Evolutionary conservation across 2,113 vertebrate genomes (phyloP), one percentile per base, ranked within the genome.

Genomic region (Halcyon senegalensis): DNA sequence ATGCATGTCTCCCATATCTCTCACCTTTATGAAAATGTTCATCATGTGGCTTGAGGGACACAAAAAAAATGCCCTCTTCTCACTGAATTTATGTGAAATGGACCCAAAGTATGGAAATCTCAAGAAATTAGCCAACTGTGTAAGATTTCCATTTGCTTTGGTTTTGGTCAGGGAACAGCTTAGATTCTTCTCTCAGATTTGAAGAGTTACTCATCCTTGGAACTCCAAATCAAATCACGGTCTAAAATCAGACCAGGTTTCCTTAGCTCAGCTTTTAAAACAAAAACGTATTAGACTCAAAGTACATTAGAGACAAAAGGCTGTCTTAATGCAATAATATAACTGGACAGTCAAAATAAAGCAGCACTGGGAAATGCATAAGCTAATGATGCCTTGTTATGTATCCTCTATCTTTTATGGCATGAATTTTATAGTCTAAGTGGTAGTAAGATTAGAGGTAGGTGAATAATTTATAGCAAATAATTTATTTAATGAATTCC

Each of bases 401-500:
- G 94, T 95, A 92, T 95, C 77, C 86, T 94, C 10, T 96, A 93
- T 90, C 83, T 84, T 96, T 96, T 87, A 96, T 96, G 86, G 81
- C 90, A 95, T 85, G 95, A 96, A 87, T 96, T 97, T 96, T 96
- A 93, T 96, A 93, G 91, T 85, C 72, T 96, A 94, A 96, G 93
- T 96, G 77, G 95, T 89, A 92, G 95, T 92, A 91, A 87, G 96
- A 91, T 94, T 95, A 96, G 86, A 94, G 89, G 86, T 75, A 89
- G 86, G 92, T 97, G 89, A 96, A 96, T 96, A 95, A 97, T 97
- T 97, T 93, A 96, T 94, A 82, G 50, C 76, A 92, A 94, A 96
- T 97, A 93, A 97, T 94, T 96, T 97, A 96, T 97, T 96, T 97
- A 95, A 96, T 97, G 90, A 96, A 97, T 96, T 96, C 95, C 74